Base-by-base conservation (phyloP, 2,888 invertebrate species). In the Meteorus colon region DNA sequence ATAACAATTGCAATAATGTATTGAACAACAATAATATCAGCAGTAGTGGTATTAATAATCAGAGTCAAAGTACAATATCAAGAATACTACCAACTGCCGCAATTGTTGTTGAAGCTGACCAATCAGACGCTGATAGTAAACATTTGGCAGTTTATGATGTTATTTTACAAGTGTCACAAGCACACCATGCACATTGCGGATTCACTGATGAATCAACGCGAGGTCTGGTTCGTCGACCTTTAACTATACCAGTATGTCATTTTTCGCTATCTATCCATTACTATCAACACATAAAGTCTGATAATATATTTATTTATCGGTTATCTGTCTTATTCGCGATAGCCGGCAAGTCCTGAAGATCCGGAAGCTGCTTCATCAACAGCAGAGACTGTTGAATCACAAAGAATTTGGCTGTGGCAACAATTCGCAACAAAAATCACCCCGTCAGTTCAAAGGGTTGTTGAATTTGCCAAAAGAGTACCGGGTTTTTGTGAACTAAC, bases 391-490 rank as follows among this genome's bases (percentile, higher is more conserved):
- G 90, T 92, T 69, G 96, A 97, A 87, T 92, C 93, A 81, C 93
- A 95, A 86, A 93, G 95, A 84, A 94, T 96, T 81, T 92, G 94
- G 91, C 92, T 98, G 87, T 98, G 98, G 97, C 95, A 96, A 88
- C 94, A 96, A 85, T 94, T 97, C 86, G 96, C 98, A 16, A 90
- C 92, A 69, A 94, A 95, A 79, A 94, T 98, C 86, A 97, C 97
- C 14, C 97, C 98, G 6, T 94, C 95, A 84, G 97, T 98, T 73
- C 96, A 97, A 87, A 94, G 96, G 89, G 96, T 98, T 82, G 98
- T 99, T 41, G 98, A 98, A 90, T 98, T 98, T 89, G 97, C 97
- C 73, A 99, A 99, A 90, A 92, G 96, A 84, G 94, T 98, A 83
- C 98, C 98, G 80, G 97, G 97, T 81, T 98, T 98, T 91, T 93